Conservation (phyloP, 2,113 vertebrate genomes). For the Nematolebias whitei region DNA sequence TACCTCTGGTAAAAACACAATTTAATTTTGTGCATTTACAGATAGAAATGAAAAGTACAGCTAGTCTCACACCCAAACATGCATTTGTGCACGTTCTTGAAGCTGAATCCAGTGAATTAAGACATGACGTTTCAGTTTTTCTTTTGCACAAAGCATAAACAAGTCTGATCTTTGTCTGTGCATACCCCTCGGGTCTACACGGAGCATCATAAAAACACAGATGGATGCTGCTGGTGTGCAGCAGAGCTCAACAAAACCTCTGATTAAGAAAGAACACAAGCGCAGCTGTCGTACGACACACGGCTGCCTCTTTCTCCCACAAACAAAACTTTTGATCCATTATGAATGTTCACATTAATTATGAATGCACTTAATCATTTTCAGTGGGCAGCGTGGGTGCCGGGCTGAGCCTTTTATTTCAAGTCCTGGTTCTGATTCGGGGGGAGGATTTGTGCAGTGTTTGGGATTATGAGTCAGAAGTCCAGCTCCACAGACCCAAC, state of each 20-base stretch:
- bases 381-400: conserved; percentile 26
- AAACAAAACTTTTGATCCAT: conserved; percentile 37
- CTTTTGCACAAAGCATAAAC: background rate
- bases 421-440: conserved; percentile 11
- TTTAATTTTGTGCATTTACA: conserved; percentile 7
- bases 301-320: conserved; percentile 5
- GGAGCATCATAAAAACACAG: conserved; percentile 18
- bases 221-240: conserved; percentile 9
- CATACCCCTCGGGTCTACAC: conserved; percentile 6
- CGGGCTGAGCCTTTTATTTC: conserved; percentile 40
- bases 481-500: conserved; percentile 33
- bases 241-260: conserved; percentile 17
- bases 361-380: conserved; percentile 42
- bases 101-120: background rate
- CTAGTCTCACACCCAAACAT: background rate
- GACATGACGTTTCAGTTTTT: background rate
- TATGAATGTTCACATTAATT: conserved; percentile 49
- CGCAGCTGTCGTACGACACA: background rate
- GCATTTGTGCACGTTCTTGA: conserved; percentile 16
- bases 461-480: conserved; percentile 11
- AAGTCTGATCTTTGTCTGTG: conserved; percentile 9
- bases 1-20: conserved; percentile 5
- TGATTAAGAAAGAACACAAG: conserved; percentile 7
- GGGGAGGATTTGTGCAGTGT: background rate
- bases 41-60: conserved; percentile 11